Conservation (phyloP, 2,888 invertebrate species). For the Pseudococcus longispinus region DNA sequence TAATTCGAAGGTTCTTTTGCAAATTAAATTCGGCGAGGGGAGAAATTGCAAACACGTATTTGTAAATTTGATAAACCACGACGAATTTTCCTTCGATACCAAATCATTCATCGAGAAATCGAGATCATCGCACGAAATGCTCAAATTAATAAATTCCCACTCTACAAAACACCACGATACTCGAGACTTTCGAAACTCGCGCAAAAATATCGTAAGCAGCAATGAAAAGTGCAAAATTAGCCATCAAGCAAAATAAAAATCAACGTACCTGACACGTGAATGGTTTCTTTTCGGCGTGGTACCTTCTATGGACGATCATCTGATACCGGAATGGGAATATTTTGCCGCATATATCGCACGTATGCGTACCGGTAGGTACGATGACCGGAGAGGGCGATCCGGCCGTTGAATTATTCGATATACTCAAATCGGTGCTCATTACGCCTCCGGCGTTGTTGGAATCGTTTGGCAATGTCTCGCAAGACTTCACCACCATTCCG, state of each 20-base stretch:
- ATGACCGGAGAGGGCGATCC: slow-evolving; percentile 61
- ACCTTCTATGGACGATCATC: slow-evolving; percentile 82
- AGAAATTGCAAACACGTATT: no score
- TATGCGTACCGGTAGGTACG: slow-evolving; percentile 69
- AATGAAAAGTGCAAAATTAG: not conserved
- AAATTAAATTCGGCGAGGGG: no score
- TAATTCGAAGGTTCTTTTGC: no score
- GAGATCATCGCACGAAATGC: not conserved
- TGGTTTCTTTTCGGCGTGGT: slow-evolving; percentile 85
- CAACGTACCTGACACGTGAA: slow-evolving; percentile 71
- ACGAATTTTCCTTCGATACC: no score
- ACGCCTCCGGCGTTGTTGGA: slow-evolving; percentile 5
- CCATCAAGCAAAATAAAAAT: not conserved
- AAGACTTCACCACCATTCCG: slow-evolving; percentile 52
- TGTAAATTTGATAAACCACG: no score
- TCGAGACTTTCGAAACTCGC: not conserved
- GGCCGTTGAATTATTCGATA: slow-evolving; percentile 54
- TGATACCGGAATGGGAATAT: slow-evolving; percentile 88
- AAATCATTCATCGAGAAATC: no score
- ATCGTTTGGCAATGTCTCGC: slow-evolving; percentile 47
- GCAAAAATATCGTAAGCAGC: not conserved
- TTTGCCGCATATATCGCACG: slow-evolving; percentile 85
- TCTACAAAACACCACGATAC: not conserved
- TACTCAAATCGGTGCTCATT: slow-evolving; percentile 37
- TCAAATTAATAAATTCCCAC: not conserved